These are phyloP conservation scores for Corvus cornix DNA, from an alignment of 2,113 vertebrate species.

Conservation along the genomic window DNA sequence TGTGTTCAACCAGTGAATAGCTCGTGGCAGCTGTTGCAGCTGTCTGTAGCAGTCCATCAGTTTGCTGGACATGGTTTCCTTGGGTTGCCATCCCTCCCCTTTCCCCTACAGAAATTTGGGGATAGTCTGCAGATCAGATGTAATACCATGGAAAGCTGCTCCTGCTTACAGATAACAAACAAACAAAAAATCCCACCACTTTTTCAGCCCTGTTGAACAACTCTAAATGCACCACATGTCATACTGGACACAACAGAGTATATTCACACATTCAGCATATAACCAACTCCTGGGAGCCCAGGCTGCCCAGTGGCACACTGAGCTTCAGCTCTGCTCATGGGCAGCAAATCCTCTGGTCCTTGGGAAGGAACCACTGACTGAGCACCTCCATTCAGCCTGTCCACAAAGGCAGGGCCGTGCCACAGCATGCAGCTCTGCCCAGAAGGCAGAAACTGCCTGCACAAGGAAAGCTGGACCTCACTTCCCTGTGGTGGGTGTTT, in stretches of 20 bases:
- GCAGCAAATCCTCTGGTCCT: not conserved
- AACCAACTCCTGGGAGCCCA: not conserved
- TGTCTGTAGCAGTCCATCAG: not conserved
- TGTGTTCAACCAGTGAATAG: not conserved
- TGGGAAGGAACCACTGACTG: not conserved
- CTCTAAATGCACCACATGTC: not conserved
- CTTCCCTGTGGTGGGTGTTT: not conserved
- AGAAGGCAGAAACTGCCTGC: not conserved
- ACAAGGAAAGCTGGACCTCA: not conserved
- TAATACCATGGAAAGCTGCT: not conserved
- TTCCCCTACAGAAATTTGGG: not conserved
- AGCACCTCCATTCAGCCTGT: not conserved
- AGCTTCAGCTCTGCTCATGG: not conserved
- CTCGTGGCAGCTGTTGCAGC: not conserved
- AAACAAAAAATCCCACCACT: not conserved
- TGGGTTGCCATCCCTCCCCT: not conserved
- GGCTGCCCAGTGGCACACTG: not conserved
- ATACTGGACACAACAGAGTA: too few species aligned
- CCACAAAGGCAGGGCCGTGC: not conserved
- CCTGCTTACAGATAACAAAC: not conserved
- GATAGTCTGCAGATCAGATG: not conserved
- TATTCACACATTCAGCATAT: not conserved
- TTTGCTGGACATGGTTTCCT: not conserved
- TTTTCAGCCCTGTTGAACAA: not conserved
- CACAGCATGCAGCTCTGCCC: not conserved